Evolutionary conservation across 2,888 invertebrate species (phyloP).

Genomic region (Tolmerus cingulatus): DNA sequence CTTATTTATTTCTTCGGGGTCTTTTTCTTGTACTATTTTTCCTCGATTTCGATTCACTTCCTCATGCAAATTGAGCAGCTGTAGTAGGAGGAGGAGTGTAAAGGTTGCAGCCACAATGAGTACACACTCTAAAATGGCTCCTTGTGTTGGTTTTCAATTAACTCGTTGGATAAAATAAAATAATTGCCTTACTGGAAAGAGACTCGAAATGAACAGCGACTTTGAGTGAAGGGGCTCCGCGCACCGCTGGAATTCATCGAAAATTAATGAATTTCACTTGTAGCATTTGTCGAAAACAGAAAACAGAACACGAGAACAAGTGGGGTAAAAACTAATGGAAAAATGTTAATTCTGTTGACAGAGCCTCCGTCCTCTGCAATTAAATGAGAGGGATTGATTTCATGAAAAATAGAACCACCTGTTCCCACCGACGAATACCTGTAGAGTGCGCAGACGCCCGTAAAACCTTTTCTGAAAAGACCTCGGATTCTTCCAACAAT

Average conservation of each 20-base stretch:
- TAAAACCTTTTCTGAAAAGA: background rate
- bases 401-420: background rate
- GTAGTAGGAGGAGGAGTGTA: conserved; percentile 14
- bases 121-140: background rate
- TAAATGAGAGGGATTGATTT: background rate
- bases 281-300: conserved; percentile 3
- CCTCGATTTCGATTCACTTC: conserved; percentile 25
- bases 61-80: conserved; percentile 15
- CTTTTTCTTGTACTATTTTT: background rate
- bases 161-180: conserved; percentile 31
- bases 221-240: background rate
- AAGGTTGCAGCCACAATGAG: conserved; percentile 13
- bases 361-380: background rate
- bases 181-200: background rate
- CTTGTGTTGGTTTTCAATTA: conserved; percentile 33
- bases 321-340: background rate
- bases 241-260: background rate
- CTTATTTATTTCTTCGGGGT: background rate
- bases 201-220: background rate
- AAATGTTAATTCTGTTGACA: conserved; percentile 10
- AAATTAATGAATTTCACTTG: background rate
- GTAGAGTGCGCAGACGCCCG: background rate
- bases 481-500: background rate
- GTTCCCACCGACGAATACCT: background rate
- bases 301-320: background rate